Evolutionary conservation across 1,140 invertebrate species (phyloP).

Genomic region (Macrobrachium rosenbergii): DNA sequence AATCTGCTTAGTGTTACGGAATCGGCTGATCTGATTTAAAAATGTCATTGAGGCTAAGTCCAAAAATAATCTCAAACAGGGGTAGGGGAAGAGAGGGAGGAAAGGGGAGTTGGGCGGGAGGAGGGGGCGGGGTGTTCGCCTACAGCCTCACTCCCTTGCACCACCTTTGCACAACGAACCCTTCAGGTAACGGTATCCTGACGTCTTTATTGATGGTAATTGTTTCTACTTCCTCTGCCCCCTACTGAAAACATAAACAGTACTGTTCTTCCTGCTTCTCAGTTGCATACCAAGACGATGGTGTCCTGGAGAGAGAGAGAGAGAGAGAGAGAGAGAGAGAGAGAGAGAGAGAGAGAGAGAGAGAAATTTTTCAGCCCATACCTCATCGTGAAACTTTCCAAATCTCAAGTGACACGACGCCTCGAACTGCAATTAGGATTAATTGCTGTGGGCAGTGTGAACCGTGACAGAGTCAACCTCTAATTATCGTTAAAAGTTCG

Average conservation of each 20-base stretch:
- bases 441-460: too few relatives aligned
- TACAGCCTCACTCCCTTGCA: background rate
- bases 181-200: too few relatives aligned
- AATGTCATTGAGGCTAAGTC: too few relatives aligned
- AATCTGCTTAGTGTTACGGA: too few relatives aligned
- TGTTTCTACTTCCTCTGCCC: background rate
- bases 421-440: too few relatives aligned
- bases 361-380: too few relatives aligned
- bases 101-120: background rate
- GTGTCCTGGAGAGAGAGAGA: conserved; percentile 20
- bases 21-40: too few relatives aligned
- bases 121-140: background rate
- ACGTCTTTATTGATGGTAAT: too few relatives aligned
- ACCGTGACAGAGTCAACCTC: too few relatives aligned
- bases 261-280: background rate
- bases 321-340: conserved; percentile 36
- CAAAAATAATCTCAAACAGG: background rate
- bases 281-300: background rate
- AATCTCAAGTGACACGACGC: too few relatives aligned
- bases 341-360: conserved; percentile 23
- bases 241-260: background rate
- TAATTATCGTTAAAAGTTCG: too few relatives aligned
- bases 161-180: background rate
- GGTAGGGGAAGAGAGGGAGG: background rate
- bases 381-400: too few relatives aligned